Evolutionary conservation across 1,140 invertebrate genomes (phyloP), one percentile per base, ranked within the genome.

Genomic region (Drosophila pseudoananassae): DNA sequence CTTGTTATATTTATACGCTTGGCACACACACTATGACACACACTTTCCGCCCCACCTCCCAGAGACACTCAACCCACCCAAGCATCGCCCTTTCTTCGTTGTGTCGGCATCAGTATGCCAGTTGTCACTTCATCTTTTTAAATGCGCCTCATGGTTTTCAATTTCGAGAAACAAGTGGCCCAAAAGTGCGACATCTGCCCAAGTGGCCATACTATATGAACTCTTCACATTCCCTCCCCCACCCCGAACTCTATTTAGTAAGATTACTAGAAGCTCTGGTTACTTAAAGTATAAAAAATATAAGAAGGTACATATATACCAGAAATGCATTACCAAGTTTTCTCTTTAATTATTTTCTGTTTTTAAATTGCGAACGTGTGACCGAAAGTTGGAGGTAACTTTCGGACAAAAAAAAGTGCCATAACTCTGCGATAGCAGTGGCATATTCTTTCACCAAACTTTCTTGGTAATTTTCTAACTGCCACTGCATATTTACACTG

Each of bases 1-100:
- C 82, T 85, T 85, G 82, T 85, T 85, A 85, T 85, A 85, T 85
- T 85, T 85, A 85, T 87, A 87, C 82, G 68, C 56, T 52, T 45
- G 40, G 40, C 63, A 60, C 50, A 69, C 65, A 65, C 63, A 47
- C 63, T n/a, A n/a, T n/a, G n/a, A 20, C 20, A 20, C 3, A 20
- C 20, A 20, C 20, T 69, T 51, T 4, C 50, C 50, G 12, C 49
- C 63, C 17, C 17, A 20, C 8, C 43, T 17, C 43, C 7, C 7
- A 46, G 14, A 2, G 5, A 43, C 14, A 43, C 40, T 12, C n/a
- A 43, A 3, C 14, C 14, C n/a, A 33, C 3, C 31, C 31, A 31
- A 31, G 0, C 20, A 5, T 33, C 9, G 8, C 15, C 31, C 10
- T 33, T 27, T 4, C 33, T 38, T n/a, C 20, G 23, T 43, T 50